These are phyloP conservation scores for Megamerina dolium DNA, from an alignment of 2,888 invertebrate species.

Conservation along the genomic window DNA sequence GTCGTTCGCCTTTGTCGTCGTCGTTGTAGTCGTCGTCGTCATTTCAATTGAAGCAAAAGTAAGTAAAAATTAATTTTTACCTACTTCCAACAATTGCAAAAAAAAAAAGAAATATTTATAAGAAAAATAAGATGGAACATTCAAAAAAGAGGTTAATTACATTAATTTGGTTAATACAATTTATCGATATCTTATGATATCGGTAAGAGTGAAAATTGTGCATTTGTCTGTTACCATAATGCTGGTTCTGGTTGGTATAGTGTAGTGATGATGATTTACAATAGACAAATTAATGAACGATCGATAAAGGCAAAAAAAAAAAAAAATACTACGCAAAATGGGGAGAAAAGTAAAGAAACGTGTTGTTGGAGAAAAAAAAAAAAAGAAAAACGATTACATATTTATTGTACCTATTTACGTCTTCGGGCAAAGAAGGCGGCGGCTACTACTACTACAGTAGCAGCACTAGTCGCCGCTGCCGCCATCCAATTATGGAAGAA, in stretches of 20 bases:
- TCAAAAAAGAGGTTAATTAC: too few species aligned
- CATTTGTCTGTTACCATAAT: too few species aligned
- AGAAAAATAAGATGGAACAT: too few species aligned
- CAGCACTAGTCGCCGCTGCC: constrained; percentile 3
- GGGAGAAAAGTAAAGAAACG: constrained; percentile 9
- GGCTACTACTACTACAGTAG: background rate
- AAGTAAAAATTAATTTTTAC: constrained; percentile 37
- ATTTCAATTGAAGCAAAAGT: constrained; percentile 47
- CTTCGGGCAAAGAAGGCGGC: constrained; percentile 12
- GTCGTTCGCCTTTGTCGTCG: constrained; percentile 40
- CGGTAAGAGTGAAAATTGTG: too few species aligned
- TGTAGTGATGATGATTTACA: too few species aligned
- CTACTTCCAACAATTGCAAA: constrained; percentile 20
- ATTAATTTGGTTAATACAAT: too few species aligned
- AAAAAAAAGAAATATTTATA: constrained; percentile 14
- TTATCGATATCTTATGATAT: too few species aligned
- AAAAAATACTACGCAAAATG: constrained; percentile 47
- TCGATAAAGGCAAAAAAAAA: too few species aligned
- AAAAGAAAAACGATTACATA: constrained; percentile 1
- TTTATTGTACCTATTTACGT: constrained; percentile 11
- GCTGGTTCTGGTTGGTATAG: too few species aligned
- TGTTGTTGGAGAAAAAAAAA: constrained; percentile 1
- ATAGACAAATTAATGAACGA: too few species aligned
- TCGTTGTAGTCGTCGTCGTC: constrained; percentile 47
- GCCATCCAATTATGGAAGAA: too few species aligned